Conservation (phyloP, 2,797 vertebrate genomes). For the Sebastes flavidus region DNA sequence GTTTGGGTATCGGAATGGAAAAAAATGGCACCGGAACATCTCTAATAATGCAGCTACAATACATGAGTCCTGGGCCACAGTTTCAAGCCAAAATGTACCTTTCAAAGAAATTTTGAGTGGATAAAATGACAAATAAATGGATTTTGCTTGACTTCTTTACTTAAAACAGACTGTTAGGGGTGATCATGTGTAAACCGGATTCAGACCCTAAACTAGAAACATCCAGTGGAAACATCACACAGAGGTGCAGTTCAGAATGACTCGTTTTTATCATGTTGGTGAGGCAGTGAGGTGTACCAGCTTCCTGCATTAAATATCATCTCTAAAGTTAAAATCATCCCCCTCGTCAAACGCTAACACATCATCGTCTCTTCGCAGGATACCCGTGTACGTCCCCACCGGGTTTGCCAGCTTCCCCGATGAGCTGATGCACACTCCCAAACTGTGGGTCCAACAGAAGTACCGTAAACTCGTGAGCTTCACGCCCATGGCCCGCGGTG, state of each 20-base stretch:
- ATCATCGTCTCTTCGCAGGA: conserved; percentile 40
- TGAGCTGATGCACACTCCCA: conserved; percentile 82
- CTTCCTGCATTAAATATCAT: background rate
- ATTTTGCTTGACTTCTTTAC: background rate
- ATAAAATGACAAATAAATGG: background rate
- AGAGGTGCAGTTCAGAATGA: too few relatives aligned
- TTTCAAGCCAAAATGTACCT: background rate
- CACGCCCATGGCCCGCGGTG: conserved; percentile 83
- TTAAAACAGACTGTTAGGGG: background rate
- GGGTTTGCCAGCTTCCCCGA: conserved; percentile 87
- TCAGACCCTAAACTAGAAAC: too few relatives aligned
- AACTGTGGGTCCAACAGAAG: conserved; percentile 78
- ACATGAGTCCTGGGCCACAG: background rate
- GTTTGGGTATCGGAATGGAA: too few relatives aligned
- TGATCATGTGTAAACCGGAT: background rate
- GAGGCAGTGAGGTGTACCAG: background rate
- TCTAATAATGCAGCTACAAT: too few relatives aligned
- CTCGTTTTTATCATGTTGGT: too few relatives aligned
- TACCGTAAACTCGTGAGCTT: conserved; percentile 81
- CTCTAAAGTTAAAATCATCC: too few relatives aligned
- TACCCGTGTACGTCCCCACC: conserved; percentile 80
- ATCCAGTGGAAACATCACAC: too few relatives aligned
- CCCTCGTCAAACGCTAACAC: too few relatives aligned
- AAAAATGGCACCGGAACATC: too few relatives aligned
- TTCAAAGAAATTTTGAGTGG: background rate